These are phyloP conservation scores for Sinosuthora webbiana DNA, from an alignment of 2,113 vertebrate species.

Conservation along the genomic window DNA sequence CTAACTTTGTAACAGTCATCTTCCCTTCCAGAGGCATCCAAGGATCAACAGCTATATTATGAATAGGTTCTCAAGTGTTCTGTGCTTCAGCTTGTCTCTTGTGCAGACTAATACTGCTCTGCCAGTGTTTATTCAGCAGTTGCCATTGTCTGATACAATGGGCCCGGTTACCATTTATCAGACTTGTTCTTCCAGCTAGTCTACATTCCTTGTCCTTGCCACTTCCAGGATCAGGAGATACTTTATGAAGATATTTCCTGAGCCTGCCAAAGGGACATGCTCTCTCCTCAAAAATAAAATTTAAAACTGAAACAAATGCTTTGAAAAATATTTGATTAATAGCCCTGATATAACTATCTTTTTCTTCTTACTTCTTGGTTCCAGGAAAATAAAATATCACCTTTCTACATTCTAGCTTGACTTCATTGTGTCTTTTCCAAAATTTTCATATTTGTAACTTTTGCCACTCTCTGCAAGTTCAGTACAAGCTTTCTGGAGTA, in stretches of 20 bases:
- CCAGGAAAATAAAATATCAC: background rate
- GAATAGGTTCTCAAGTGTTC: background rate
- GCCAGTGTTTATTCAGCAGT: slow-evolving; percentile 39
- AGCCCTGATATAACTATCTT: background rate
- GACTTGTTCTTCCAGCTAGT: slow-evolving; percentile 60
- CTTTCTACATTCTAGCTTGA: background rate
- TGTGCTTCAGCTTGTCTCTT: background rate
- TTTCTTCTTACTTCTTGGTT: background rate
- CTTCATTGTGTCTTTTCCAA: background rate
- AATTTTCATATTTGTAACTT: background rate
- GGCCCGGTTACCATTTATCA: slow-evolving; percentile 39
- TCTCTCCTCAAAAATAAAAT: background rate
- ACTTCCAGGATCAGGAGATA: slow-evolving; percentile 38
- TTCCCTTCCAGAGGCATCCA: background rate
- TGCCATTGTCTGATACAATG: slow-evolving; percentile 52
- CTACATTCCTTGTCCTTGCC: slow-evolving; percentile 38
- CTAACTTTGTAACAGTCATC: background rate
- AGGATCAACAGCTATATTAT: background rate
- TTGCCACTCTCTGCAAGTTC: background rate
- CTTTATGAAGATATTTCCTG: slow-evolving; percentile 3
- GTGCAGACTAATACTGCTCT: background rate
- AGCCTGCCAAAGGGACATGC: background rate
- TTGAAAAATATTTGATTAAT: background rate
- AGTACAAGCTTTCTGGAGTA: background rate
- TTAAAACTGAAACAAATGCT: background rate